phyloP scores from a whole-genome alignment of 2,113 vertebrate genomes.

The Tichodroma muraria region DNA sequence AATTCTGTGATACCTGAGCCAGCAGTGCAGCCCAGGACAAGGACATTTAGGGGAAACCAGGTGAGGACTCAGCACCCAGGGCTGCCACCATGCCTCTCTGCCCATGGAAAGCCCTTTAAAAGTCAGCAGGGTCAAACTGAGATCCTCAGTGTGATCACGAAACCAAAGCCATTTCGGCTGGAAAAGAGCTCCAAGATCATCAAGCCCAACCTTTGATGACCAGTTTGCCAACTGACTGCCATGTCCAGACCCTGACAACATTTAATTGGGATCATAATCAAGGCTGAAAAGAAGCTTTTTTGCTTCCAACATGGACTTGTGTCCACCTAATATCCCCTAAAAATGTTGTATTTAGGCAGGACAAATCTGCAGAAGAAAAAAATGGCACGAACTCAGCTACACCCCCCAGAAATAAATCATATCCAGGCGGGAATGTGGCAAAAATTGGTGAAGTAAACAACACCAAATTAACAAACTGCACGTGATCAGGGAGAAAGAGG shows the following conservation, averaged over 20 bases:
- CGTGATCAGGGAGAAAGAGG: not conserved
- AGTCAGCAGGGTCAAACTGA: not conserved
- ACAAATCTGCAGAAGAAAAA: not conserved
- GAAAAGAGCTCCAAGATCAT: not conserved
- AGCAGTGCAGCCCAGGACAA: not conserved
- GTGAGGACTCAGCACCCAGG: not conserved
- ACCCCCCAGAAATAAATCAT: not conserved
- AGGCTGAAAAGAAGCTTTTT: not conserved
- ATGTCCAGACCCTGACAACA: not conserved
- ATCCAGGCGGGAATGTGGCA: not conserved
- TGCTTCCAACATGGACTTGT: not conserved
- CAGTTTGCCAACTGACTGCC: not conserved
- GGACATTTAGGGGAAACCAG: not conserved
- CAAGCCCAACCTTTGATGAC: not conserved
- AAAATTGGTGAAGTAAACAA: not conserved
- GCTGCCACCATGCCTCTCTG: not conserved
- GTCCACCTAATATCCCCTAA: not conserved
- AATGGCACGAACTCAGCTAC: fast-evolving
- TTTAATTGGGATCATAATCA: not conserved
- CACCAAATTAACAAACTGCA: not conserved
- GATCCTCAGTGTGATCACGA: not conserved
- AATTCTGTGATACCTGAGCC: not conserved
- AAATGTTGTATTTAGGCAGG: not conserved
- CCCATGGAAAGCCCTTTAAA: not conserved
- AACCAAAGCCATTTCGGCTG: not conserved